phyloP scores from a whole-genome alignment of 2,113 vertebrate species.

The Gambusia affinis region DNA sequence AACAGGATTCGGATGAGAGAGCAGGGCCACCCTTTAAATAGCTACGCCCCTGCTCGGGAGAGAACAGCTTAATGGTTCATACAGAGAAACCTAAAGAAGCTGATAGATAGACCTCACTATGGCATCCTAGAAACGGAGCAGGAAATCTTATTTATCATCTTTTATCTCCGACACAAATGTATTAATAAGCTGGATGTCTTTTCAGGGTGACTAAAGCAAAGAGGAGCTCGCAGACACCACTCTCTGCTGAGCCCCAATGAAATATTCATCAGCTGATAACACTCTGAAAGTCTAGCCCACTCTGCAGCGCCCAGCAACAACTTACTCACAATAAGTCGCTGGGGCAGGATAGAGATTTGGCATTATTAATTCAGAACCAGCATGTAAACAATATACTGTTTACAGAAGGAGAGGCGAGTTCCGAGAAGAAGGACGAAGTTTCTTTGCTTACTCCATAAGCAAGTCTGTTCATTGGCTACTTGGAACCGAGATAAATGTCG shows the following conservation, averaged over 20 bases:
- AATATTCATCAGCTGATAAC: slow-evolving; percentile 60
- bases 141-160: slow-evolving; percentile 44
- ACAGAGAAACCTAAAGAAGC: background rate
- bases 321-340: slow-evolving; percentile 30
- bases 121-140: slow-evolving; percentile 43
- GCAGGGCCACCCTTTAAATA: no score
- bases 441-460: background rate
- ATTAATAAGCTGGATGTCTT: slow-evolving; percentile 53
- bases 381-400: slow-evolving; percentile 49
- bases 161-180: slow-evolving; percentile 48
- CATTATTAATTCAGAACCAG: slow-evolving; percentile 56
- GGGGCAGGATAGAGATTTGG: slow-evolving; percentile 44
- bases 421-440: slow-evolving; percentile 4
- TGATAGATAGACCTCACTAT: slow-evolving; percentile 22
- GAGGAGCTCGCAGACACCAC: slow-evolving; percentile 6
- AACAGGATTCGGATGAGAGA: no score
- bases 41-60: no score
- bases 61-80: no score
- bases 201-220: slow-evolving; percentile 41
- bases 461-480: background rate
- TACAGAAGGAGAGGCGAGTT: slow-evolving; percentile 8
- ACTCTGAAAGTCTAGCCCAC: slow-evolving; percentile 32
- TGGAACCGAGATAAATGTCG: background rate
- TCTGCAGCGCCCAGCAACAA: slow-evolving; percentile 5
- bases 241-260: slow-evolving; percentile 33